Evolutionary conservation across 2,888 invertebrate genomes (phyloP).

Genomic region (Gnatocerus cornutus): DNA sequence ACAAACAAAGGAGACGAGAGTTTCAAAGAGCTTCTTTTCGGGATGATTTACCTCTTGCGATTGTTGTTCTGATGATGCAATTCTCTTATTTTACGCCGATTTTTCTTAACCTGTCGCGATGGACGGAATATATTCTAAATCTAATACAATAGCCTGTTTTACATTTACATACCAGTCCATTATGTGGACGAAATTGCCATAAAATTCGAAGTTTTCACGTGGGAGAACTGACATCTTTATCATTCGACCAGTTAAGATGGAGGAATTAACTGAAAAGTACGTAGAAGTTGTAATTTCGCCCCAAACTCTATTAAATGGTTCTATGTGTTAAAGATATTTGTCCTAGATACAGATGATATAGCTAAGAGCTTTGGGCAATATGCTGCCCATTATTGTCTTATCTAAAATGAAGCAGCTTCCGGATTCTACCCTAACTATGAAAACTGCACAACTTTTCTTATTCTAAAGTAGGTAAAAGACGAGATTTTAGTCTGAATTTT

Average conservation of each 20-base stretch:
- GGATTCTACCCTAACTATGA: constrained; percentile 25
- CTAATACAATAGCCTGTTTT: constrained; percentile 25
- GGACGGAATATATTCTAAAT: constrained; percentile 13
- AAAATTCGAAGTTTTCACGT: constrained; percentile 12
- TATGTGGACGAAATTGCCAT: constrained; percentile 5
- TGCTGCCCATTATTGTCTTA: constrained; percentile 39
- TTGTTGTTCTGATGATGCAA: neutral
- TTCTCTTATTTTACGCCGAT: neutral
- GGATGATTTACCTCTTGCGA: neutral
- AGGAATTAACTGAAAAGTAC: too few relatives aligned
- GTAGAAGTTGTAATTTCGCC: constrained; percentile 1
- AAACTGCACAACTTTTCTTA: constrained; percentile 16
- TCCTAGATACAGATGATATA: constrained; percentile 21
- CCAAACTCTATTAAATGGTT: constrained; percentile 1
- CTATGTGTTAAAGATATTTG: constrained; percentile 19
- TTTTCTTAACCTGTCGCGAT: neutral
- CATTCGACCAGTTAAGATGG: neutral
- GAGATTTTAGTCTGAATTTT: too few relatives aligned
- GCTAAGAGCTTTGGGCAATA: constrained; percentile 39
- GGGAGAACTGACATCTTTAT: constrained; percentile 30
- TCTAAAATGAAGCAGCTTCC: constrained; percentile 31
- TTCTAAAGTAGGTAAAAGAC: too few relatives aligned
- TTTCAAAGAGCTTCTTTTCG: neutral
- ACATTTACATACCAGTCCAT: constrained; percentile 25
- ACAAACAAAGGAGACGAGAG: neutral